Conservation (phyloP, 2,888 invertebrate species). For the Scaeva pyrastri region DNA sequence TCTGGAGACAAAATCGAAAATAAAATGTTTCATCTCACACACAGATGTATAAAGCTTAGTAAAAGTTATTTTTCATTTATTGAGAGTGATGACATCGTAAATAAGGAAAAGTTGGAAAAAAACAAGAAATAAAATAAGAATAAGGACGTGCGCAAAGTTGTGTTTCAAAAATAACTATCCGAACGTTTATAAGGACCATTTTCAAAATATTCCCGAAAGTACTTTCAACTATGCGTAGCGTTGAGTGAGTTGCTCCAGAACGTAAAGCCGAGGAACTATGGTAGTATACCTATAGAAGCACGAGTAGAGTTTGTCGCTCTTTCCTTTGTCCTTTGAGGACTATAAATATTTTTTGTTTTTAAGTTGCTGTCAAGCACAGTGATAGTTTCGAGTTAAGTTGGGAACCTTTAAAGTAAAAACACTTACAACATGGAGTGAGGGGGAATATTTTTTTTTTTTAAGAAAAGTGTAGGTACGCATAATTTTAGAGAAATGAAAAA, state of each 20-base stretch:
- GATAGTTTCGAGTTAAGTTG: slow-evolving; percentile 15
- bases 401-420: not conserved
- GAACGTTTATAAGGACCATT: slow-evolving; percentile 56
- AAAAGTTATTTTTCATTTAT: slow-evolving; percentile 45
- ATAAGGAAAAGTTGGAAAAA: slow-evolving; percentile 26
- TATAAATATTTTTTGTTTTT: slow-evolving; percentile 53
- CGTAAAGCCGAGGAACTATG: too few relatives aligned
- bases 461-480: too few relatives aligned
- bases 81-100: slow-evolving; percentile 49
- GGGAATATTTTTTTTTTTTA: too few relatives aligned
- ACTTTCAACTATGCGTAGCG: slow-evolving; percentile 50
- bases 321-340: slow-evolving; percentile 19
- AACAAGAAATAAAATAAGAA: slow-evolving; percentile 21
- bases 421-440: too few relatives aligned
- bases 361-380: slow-evolving; percentile 63
- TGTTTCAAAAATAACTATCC: slow-evolving; percentile 34
- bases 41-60: slow-evolving; percentile 22
- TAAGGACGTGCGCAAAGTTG: slow-evolving; percentile 34
- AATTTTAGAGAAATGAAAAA: not conserved
- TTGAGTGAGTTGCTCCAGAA: not conserved
- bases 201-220: slow-evolving; percentile 28
- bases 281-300: not conserved
- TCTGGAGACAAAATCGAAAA: not conserved
- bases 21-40: slow-evolving; percentile 7
- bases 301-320: slow-evolving; percentile 15